Evolutionary conservation across 2,113 vertebrate genomes (phyloP).

Genomic region (Erythrolamprus reginae): DNA sequence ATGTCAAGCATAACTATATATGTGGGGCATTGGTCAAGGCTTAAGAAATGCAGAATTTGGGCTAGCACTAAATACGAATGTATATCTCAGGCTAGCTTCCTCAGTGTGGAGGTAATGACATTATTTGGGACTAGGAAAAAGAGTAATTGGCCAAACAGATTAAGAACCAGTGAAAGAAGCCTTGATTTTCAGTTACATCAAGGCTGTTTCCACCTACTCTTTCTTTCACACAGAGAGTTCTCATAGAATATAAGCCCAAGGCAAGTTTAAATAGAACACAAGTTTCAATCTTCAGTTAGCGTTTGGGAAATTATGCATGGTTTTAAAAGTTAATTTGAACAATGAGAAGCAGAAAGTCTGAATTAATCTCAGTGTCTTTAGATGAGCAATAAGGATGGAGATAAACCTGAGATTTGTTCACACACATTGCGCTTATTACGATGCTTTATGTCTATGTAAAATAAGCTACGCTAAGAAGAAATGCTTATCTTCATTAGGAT

Average conservation of each 20-base stretch:
- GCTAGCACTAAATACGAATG: too few species aligned
- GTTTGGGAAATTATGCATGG: not conserved
- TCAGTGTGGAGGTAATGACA: not conserved
- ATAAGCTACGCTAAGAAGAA: not conserved
- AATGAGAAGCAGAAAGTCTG: not conserved
- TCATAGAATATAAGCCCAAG: not conserved
- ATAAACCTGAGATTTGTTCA: not conserved
- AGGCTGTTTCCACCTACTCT: not conserved
- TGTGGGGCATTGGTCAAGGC: too few species aligned
- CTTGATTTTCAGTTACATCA: not conserved
- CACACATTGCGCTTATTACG: not conserved
- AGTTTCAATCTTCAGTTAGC: not conserved
- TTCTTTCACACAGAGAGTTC: not conserved
- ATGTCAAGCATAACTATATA: too few species aligned
- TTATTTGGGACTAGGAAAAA: not conserved
- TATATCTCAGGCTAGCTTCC: too few species aligned
- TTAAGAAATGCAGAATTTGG: too few species aligned
- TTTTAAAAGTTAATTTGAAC: not conserved
- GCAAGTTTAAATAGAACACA: not conserved
- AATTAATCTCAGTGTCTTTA: not conserved
- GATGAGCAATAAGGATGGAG: not conserved
- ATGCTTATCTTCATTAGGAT: not conserved
- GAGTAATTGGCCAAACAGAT: not conserved
- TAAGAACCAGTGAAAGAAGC: not conserved
- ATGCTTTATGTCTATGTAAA: not conserved